These are phyloP conservation scores for Rhabdomys dilectus DNA, from an alignment of 2,113 vertebrate species.

Conservation along the genomic window DNA sequence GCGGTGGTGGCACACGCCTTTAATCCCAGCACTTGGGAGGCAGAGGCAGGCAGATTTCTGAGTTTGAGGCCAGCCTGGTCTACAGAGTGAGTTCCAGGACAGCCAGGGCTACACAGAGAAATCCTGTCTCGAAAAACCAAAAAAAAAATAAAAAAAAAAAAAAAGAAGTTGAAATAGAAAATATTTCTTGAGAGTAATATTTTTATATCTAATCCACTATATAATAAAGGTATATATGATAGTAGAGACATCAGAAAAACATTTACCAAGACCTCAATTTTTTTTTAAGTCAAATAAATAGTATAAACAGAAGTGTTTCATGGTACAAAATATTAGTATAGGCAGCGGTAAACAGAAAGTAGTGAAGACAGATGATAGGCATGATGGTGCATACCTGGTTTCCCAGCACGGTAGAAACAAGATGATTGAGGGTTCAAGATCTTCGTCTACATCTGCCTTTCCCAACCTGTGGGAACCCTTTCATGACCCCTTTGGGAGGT, in stretches of 20 bases:
- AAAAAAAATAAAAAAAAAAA: too few species aligned
- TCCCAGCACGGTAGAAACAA: neutral
- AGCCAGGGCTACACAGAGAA: too few species aligned
- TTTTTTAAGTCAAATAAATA: slow-evolving; percentile 32
- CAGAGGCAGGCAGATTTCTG: too few species aligned
- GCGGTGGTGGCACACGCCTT: too few species aligned
- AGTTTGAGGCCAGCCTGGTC: too few species aligned
- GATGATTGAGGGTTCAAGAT: neutral
- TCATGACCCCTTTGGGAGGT: neutral
- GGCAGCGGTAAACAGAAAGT: neutral
- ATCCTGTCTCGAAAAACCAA: too few species aligned
- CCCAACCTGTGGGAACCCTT: neutral
- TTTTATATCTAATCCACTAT: slow-evolving; percentile 37
- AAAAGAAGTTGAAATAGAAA: neutral
- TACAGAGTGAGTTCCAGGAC: too few species aligned
- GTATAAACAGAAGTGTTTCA: neutral
- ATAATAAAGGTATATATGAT: slow-evolving; percentile 12
- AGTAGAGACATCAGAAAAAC: neutral
- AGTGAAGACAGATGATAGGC: neutral
- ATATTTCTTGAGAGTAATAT: slow-evolving; percentile 43
- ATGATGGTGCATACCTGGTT: neutral
- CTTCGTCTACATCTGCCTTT: neutral
- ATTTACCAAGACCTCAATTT: neutral
- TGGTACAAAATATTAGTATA: slow-evolving; percentile 13
- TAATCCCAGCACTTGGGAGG: too few species aligned